phyloP scores from a whole-genome alignment of 2,888 invertebrate genomes.

The Spicauda simplicius region DNA sequence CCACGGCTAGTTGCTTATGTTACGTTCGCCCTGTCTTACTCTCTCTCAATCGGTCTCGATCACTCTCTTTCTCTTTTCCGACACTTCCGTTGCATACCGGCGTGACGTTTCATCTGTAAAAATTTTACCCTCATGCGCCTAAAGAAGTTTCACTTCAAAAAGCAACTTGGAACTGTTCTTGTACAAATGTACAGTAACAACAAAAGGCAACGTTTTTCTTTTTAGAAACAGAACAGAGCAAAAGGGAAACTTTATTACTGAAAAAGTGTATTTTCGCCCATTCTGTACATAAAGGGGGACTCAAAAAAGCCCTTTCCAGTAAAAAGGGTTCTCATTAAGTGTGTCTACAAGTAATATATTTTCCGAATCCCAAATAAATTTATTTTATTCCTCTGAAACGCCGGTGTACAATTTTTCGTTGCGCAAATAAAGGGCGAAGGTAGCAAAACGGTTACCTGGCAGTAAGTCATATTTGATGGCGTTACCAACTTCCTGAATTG shows the following conservation, averaged over 20 bases:
- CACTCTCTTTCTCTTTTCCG: too few species aligned
- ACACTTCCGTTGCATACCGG: too few species aligned
- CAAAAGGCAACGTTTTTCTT: neutral
- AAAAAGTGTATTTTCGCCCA: slow-evolving; percentile 13
- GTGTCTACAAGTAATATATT: slow-evolving; percentile 30
- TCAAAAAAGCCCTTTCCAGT: slow-evolving; percentile 4
- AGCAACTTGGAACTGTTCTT: neutral
- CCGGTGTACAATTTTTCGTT: slow-evolving; percentile 22
- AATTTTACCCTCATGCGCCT: too few species aligned
- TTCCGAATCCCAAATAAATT: slow-evolving; percentile 29
- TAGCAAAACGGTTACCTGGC: slow-evolving; percentile 31
- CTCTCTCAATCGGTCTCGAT: too few species aligned
- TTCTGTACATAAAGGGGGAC: slow-evolving; percentile 2
- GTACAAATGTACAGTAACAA: neutral
- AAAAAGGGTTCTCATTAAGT: slow-evolving; percentile 25
- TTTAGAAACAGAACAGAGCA: slow-evolving; percentile 4
- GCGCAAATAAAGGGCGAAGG: slow-evolving; percentile 25
- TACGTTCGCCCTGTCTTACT: too few species aligned
- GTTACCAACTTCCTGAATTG: slow-evolving; percentile 29
- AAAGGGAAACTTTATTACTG: slow-evolving; percentile 11
- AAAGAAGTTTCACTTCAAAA: too few species aligned
- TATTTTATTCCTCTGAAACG: slow-evolving; percentile 20
- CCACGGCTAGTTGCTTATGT: too few species aligned
- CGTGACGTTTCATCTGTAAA: too few species aligned
- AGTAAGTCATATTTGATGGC: slow-evolving; percentile 36